Evolutionary conservation across 2,113 vertebrate species (phyloP).

Genomic region (Python bivittatus): DNA sequence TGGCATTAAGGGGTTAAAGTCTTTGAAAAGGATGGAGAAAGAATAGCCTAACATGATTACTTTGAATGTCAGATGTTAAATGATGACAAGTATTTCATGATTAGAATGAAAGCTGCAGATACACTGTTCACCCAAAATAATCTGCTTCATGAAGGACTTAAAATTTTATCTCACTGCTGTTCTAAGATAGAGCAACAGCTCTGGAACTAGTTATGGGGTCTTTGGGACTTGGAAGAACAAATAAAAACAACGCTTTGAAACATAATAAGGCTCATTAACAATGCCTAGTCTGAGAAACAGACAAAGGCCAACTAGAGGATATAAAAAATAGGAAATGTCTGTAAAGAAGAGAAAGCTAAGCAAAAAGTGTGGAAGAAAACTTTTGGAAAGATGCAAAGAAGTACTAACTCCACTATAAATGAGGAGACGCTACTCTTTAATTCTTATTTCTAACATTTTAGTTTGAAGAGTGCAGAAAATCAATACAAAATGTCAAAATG

Average conservation of each 20-base stretch:
- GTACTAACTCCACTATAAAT: neutral
- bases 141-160: neutral
- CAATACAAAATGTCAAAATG: neutral
- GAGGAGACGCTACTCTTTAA: neutral
- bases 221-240: neutral
- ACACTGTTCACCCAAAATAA: neutral
- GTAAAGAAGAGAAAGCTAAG: neutral
- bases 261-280: neutral
- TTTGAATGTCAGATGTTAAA: constrained; percentile 3
- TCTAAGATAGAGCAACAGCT: neutral
- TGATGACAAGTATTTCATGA: neutral
- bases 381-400: neutral
- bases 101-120: constrained; percentile 15
- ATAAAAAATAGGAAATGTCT: neutral
- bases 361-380: neutral
- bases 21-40: neutral
- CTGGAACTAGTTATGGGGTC: neutral
- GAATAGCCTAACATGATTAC: neutral
- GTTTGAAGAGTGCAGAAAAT: neutral
- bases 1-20: constrained; percentile 4
- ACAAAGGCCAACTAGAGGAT: neutral
- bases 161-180: neutral
- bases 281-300: neutral
- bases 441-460: neutral
- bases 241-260: neutral